Evolutionary conservation across 2,797 vertebrate genomes (phyloP), one percentile per base, ranked within the genome.

Genomic region (Huso huso): DNA sequence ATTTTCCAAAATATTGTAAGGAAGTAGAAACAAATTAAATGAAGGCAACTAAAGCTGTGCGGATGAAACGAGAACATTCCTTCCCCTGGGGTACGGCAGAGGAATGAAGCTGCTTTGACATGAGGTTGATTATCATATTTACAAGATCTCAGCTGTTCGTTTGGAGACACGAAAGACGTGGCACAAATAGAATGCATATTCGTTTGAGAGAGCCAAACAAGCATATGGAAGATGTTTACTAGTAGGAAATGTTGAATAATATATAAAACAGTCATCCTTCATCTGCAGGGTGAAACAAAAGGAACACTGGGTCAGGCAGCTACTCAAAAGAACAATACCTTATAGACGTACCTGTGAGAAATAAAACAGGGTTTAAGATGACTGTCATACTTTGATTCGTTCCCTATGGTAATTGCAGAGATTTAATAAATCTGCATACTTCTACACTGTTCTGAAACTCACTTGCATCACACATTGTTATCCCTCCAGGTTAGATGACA

Each of bases 341-440:
- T 37, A 71, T 82, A 80, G 80, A 85, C 82, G 78, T 71, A 74
- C 83, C 82, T 76, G 88, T 74, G 65, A 84, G 77, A 62, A 48
- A 67, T 64, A 69, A 84, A 91, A 88, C 85, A 89, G 86, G 87
- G 87, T 78, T 86, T 82, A 85, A 84, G 86, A 87, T 88, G 88
- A 81, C 80, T 86, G 75, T 87, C 87, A 91, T 89, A 78, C 90
- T 93, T 93, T 94, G 91, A 94, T 93, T 90, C 72, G 67, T 81
- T 89, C 79, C 86, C 87, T 82, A 83, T 86, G 86, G 88, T 86
- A 88, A 90, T 81, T 87, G 88, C 83, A 88, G 86, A 68, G 80
- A 86, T 90, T 92, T 90, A 88, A 91, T 87, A 89, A 84, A 89
- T 87, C 85, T 84, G 80, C 86, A 87, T 84, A 89, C 85, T 88